These are phyloP conservation scores for Neria commutata DNA, from an alignment of 2,888 invertebrate species.

Conservation along the genomic window DNA sequence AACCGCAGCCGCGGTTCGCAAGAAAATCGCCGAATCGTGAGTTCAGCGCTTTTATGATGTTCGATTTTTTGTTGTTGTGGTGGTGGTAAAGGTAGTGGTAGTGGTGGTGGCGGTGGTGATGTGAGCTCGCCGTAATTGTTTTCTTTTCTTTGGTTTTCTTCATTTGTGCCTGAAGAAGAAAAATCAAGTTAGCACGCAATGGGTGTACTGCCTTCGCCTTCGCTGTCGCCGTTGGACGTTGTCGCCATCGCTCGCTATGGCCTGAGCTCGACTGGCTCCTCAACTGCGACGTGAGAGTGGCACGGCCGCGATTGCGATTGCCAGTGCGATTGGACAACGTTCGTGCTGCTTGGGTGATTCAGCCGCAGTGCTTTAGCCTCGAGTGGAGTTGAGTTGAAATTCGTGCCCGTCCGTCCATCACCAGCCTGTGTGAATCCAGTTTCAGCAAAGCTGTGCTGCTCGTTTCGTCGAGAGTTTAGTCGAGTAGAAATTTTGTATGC, in stretches of 20 bases:
- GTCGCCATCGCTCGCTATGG: no score
- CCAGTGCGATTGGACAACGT: not conserved
- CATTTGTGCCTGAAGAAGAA: constrained; percentile 40
- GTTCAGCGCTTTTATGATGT: not conserved
- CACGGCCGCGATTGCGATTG: not conserved
- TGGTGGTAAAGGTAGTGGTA: no score
- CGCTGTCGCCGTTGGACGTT: not conserved
- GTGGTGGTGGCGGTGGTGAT: no score
- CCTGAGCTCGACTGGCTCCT: no score
- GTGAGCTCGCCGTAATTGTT: not conserved
- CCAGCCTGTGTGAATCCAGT: constrained; percentile 2
- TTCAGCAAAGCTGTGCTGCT: no score
- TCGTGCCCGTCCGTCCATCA: no score
- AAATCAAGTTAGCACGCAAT: constrained; percentile 44
- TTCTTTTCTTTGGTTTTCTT: constrained; percentile 47
- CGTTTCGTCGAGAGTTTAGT: constrained; percentile 5
- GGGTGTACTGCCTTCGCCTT: not conserved
- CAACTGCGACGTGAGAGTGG: not conserved
- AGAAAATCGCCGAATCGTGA: no score
- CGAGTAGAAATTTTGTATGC: constrained; percentile 1
- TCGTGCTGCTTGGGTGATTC: not conserved
- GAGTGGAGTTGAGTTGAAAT: not conserved
- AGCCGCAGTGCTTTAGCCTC: not conserved
- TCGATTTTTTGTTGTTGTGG: not conserved
- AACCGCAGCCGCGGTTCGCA: no score